phyloP scores from a whole-genome alignment of 2,888 invertebrate species.

The Oasisia sp. region DNA sequence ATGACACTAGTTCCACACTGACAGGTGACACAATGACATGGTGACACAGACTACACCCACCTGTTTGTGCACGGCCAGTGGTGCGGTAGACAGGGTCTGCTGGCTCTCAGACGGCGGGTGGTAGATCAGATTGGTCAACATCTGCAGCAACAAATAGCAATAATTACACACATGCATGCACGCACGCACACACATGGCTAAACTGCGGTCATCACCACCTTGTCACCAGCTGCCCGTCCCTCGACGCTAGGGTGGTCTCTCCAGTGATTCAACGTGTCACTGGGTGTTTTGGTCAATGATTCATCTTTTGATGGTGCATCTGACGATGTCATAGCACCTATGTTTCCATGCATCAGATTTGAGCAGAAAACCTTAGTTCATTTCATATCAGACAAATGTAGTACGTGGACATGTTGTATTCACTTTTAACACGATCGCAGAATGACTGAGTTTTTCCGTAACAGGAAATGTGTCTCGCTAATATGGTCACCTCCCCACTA shows the following conservation, averaged over 20 bases:
- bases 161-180: not conserved
- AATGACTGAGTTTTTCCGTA: not conserved
- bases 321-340: too few relatives aligned
- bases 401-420: not conserved
- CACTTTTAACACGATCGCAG: not conserved
- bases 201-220: too few relatives aligned
- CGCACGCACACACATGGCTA: too few relatives aligned
- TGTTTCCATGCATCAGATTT: too few relatives aligned
- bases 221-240: too few relatives aligned
- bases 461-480: too few relatives aligned
- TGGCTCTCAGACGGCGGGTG: conserved; percentile 42
- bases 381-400: not conserved
- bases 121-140: conserved; percentile 65
- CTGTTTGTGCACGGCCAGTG: conserved; percentile 62
- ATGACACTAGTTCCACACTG: not conserved
- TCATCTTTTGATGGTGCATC: too few relatives aligned
- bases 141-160: conserved; percentile 46
- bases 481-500: too few relatives aligned
- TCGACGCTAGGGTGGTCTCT: too few relatives aligned
- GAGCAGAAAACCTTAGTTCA: not conserved
- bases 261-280: too few relatives aligned
- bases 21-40: not conserved
- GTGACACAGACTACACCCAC: conserved; percentile 37
- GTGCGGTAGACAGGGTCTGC: conserved; percentile 38
- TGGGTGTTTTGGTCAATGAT: too few relatives aligned